Conservation (phyloP, 2,113 vertebrate species). For the Anser cygnoides region DNA sequence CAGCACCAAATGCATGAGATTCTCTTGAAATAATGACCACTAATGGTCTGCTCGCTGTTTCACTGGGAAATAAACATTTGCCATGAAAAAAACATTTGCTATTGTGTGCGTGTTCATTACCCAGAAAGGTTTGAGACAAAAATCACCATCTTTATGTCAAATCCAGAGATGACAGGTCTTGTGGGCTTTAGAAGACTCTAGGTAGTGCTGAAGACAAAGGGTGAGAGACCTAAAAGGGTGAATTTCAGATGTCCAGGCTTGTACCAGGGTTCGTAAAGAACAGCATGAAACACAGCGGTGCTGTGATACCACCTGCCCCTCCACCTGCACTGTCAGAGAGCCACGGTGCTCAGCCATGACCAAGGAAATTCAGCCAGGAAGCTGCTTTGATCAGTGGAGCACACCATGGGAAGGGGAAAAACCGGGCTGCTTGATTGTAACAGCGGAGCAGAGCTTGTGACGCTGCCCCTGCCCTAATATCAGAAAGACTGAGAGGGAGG, state of each 20-base stretch:
- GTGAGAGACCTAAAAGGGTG: neutral
- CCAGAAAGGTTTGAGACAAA: neutral
- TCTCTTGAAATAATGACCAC: neutral
- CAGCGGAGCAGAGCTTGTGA: neutral
- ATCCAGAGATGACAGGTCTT: neutral
- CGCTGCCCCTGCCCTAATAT: neutral
- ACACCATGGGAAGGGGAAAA: neutral
- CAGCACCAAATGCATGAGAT: neutral
- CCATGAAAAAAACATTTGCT: neutral
- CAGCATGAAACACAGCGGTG: neutral
- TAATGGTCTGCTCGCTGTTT: neutral
- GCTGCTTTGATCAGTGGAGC: neutral
- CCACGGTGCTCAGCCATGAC: neutral
- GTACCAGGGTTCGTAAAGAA: neutral
- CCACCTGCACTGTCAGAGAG: neutral
- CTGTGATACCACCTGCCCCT: neutral
- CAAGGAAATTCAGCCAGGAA: neutral
- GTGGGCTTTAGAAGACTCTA: neutral
- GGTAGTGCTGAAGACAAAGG: neutral
- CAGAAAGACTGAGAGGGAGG: neutral
- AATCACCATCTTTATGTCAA: neutral
- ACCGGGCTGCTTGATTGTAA: neutral
- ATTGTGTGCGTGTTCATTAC: neutral
- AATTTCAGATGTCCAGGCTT: neutral
- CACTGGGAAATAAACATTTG: neutral